Evolutionary conservation across 64 coral and sea anemone genomes (phyloP), one percentile per base, ranked within the genome.

Genomic region (Anthopleura sola): DNA sequence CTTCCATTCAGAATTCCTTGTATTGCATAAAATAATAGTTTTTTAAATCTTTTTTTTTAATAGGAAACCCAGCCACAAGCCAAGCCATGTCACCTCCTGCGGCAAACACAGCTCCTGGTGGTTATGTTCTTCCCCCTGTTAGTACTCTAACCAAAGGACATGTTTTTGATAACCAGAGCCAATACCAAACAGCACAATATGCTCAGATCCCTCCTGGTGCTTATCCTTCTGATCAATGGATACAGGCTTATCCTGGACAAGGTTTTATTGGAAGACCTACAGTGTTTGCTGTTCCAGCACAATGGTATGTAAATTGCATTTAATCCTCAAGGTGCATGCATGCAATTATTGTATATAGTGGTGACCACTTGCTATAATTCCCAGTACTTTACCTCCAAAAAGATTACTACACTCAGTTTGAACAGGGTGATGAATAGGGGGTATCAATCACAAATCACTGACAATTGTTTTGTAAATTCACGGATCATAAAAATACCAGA

Each of bases 191-290:
- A 86, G 83, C 90, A 58, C 90, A 87, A 15, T 92, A 92, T 36
- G 68, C 94, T 19, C 94, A 96, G 84, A 86, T 96, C 31, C 94
- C 90, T 17, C 32, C 90, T 55, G 85, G 76, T 55, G 78, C 90
- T 31, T 92, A 92, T 17, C 91, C 94, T 55, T 39, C 89, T 80
- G 94, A 96, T 31, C 94, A 96, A 64, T 96, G 94, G 94, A 96
- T 96, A 75, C 87, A 90, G 48, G 51, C 82, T 0, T 96, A 96
- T 68, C 90, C 94, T 1, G 78, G 88, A 36, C 94, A 92, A 76
- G 94, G 94, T 0, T 96, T 96, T 66, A 88, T 96, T 90, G 94
- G 94, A 19, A 83, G 94, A 32, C 94, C 94, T 18, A 91, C 94
- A 49, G 94, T 96, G 19, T 96, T 96, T 86, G 90, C 86, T 62